Conservation (phyloP, 2,797 vertebrate species). For the Gymnoscopelus microlampas region DNA sequence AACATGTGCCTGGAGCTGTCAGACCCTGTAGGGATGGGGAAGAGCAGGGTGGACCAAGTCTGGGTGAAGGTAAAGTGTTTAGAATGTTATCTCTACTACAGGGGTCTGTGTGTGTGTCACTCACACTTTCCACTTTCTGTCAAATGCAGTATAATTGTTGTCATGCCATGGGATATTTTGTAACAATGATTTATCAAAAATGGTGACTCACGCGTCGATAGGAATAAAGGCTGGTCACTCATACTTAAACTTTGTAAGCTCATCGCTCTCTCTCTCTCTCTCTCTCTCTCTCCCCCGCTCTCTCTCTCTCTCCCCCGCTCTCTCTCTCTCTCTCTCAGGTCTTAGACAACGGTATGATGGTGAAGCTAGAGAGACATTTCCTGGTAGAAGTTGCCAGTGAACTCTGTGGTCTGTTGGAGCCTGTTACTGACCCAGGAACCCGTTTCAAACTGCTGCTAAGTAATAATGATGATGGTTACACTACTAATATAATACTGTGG, state of each 20-base stretch:
- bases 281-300: neutral
- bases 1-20: slow-evolving; percentile 76
- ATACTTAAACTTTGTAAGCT: neutral
- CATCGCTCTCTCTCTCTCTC: neutral
- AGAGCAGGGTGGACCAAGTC: slow-evolving; percentile 50
- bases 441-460: slow-evolving; percentile 75
- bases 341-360: slow-evolving; percentile 70
- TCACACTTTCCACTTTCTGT: too few species aligned
- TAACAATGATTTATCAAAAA: too few species aligned
- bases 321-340: slow-evolving; percentile 60
- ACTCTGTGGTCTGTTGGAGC: slow-evolving; percentile 75
- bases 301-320: neutral
- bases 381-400: slow-evolving; percentile 70
- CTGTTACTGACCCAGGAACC: slow-evolving; percentile 75
- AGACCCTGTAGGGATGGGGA: slow-evolving; percentile 38
- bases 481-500: neutral
- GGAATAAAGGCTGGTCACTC: too few species aligned
- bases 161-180: too few species aligned
- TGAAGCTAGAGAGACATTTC: slow-evolving; percentile 72
- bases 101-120: too few species aligned
- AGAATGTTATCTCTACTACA: too few species aligned
- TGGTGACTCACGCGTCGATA: too few species aligned
- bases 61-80: slow-evolving; percentile 77
- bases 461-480: neutral
- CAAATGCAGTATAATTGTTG: too few species aligned